These are phyloP conservation scores for Aphelenchoides avenae DNA, from an alignment of 1,140 invertebrate species.

Conservation along the genomic window DNA sequence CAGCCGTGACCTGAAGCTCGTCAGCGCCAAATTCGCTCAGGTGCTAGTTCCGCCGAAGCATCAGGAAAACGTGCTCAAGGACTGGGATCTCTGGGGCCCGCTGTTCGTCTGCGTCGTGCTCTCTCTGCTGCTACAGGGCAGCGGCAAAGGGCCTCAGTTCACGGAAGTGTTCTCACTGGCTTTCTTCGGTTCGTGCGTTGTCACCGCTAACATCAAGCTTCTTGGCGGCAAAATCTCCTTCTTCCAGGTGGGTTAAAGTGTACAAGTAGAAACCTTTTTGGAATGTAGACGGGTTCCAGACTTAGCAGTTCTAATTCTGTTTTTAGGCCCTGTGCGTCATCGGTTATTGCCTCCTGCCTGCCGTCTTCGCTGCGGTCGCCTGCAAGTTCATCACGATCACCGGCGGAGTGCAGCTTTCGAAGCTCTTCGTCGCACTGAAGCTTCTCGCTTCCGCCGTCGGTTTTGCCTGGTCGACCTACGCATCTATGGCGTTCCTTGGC, in stretches of 20 bases:
- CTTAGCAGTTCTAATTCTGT: slow-evolving; percentile 76
- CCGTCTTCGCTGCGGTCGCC: slow-evolving; percentile 69
- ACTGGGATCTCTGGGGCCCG: slow-evolving; percentile 99
- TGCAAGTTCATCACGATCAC: too few relatives aligned
- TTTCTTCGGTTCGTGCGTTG: slow-evolving; percentile 91
- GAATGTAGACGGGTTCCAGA: too few relatives aligned
- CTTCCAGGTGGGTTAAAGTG: background rate
- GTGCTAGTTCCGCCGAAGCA: slow-evolving; percentile 89
- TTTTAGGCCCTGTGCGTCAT: slow-evolving; percentile 97
- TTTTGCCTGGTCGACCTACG: slow-evolving; percentile 91
- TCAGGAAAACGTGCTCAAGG: slow-evolving; percentile 76
- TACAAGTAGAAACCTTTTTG: too few relatives aligned
- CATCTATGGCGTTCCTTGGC: slow-evolving; percentile 84
- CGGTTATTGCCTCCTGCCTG: slow-evolving; percentile 90
- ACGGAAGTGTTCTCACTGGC: slow-evolving; percentile 95
- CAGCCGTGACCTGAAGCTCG: slow-evolving; percentile 81
- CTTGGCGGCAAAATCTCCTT: slow-evolving; percentile 65
- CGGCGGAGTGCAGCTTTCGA: too few relatives aligned
- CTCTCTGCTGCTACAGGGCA: slow-evolving; percentile 84
- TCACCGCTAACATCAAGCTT: slow-evolving; percentile 91
- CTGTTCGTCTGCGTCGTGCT: slow-evolving; percentile 90
- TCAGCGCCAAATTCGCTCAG: slow-evolving; percentile 86
- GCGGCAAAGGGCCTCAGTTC: slow-evolving; percentile 84
- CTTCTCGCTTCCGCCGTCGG: slow-evolving; percentile 75
- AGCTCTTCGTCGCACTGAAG: slow-evolving; percentile 56